Evolutionary conservation across 2,113 vertebrate species (phyloP).

Genomic region (Pyrgilauda ruficollis): DNA sequence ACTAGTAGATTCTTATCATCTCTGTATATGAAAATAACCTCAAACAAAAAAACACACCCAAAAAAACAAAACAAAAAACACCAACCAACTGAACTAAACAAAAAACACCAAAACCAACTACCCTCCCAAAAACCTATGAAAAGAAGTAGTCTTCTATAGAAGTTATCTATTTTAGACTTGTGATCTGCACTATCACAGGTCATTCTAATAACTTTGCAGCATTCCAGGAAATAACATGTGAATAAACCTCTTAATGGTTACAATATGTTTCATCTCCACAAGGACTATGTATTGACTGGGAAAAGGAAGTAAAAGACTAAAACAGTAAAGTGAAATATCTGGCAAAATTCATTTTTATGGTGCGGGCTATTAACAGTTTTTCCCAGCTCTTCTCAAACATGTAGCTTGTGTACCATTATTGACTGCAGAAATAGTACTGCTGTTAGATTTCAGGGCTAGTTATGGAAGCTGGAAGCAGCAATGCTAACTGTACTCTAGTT

Average conservation of each 20-base stretch:
- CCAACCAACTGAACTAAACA: background rate
- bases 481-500: background rate
- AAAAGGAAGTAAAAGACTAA: background rate
- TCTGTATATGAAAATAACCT: background rate
- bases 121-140: fast-evolving
- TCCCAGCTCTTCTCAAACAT: background rate
- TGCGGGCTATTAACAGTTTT: background rate
- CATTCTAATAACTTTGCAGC: background rate
- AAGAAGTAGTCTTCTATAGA: background rate
- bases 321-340: background rate
- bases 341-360: background rate
- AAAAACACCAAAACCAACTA: fast-evolving
- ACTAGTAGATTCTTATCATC: background rate
- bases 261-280: background rate
- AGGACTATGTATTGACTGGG: background rate
- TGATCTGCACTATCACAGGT: background rate
- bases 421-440: background rate
- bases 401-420: background rate
- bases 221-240: background rate
- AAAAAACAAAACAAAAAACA: too few species aligned
- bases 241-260: background rate
- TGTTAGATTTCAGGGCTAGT: background rate
- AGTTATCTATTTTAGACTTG: background rate
- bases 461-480: background rate
- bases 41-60: background rate